Evolutionary conservation across 2,888 invertebrate genomes (phyloP), one percentile per base, ranked within the genome.

Genomic region (Drosophila anomalata): DNA sequence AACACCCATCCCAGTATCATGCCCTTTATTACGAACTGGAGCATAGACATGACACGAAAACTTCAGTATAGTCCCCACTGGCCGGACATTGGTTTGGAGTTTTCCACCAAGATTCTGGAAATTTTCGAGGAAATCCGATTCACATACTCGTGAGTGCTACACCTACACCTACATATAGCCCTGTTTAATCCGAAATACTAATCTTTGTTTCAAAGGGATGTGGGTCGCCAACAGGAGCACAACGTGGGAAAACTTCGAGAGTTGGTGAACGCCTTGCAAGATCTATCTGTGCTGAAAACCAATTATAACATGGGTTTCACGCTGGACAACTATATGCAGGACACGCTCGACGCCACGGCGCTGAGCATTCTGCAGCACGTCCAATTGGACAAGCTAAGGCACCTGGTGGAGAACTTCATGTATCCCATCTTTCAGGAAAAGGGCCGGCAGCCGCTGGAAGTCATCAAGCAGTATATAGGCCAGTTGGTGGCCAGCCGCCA

Each of bases 11-110:
- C 92, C 0, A 82, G 87, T 39, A 77, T 90, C 14, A 91, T 91
- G 89, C 88, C 90, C 0, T 80, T 73, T 3, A 76, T 92, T 9
- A 89, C 91, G 3, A 90, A 91, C 36, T 92, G 92, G 92, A 89
- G 90, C 61, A 89, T 91, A 61, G 81, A 90, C 54, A 90, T 90
- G 69, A 91, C 90, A 1, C 81, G 90, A 20, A 87, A 89, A 8
- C 68, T 92, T 17, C 92, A 92, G 76, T 90, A 86, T 52, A 88
- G 89, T 4, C 85, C 89, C 11, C 87, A 89, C 75, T 92, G 92
- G 92, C 92, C 92, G 4, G 90, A 91, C 36, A 90, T 92, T 70
- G 92, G 92, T 1, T 67, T 92, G n/a, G 91, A 92, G 67, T 92
- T 92, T 72, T 78, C 88, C 0, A 89, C 89, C 2, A 90, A 91